Base-by-base conservation (phyloP, 2,888 invertebrate genomes). In the Oxytorus armatus region DNA sequence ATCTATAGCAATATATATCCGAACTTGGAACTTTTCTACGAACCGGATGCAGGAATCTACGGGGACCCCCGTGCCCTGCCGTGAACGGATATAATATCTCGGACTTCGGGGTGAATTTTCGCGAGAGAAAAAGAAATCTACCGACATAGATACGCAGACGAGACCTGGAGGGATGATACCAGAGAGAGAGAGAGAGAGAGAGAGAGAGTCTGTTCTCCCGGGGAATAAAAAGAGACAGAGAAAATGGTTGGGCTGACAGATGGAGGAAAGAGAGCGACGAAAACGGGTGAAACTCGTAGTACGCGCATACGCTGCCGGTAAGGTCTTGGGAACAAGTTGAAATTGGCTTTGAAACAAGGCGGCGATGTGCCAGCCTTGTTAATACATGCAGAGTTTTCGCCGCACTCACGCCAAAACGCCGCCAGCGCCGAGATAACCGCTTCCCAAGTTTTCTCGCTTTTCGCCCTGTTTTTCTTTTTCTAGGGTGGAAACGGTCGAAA, bases 21-120 rank as follows among this genome's bases (percentile, higher is more conserved):
- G 42, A 76, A 29, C 47, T 72, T 57, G 61, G 51, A 82, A 81
- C 65, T 81, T 81, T 81, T 61, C 18, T 36, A n/a, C n/a, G n/a
- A n/a, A n/a, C n/a, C n/a, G n/a, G n/a, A n/a, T n/a, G n/a, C n/a
- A n/a, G n/a, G n/a, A n/a, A n/a, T n/a, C n/a, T n/a, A n/a, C n/a
- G n/a, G n/a, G n/a, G n/a, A n/a, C n/a, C n/a, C n/a, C n/a, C n/a
- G n/a, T n/a, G n/a, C n/a, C n/a, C n/a, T n/a, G n/a, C n/a, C n/a
- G n/a, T n/a, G n/a, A 36, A 74, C 44, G 51, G 74, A 77, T 83
- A 84, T 83, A 83, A 85, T 86, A 86, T 81, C 81, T 74, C 8
- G 77, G 77, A 77, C 69, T 77, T 59, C 29, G 69, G 44, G 73
- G 49, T 69, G 42, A 49, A 70, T 69, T 75, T 70, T 70, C 36